These are phyloP conservation scores for Euschistus heros DNA, from an alignment of 1,140 invertebrate genomes.

Conservation along the genomic window DNA sequence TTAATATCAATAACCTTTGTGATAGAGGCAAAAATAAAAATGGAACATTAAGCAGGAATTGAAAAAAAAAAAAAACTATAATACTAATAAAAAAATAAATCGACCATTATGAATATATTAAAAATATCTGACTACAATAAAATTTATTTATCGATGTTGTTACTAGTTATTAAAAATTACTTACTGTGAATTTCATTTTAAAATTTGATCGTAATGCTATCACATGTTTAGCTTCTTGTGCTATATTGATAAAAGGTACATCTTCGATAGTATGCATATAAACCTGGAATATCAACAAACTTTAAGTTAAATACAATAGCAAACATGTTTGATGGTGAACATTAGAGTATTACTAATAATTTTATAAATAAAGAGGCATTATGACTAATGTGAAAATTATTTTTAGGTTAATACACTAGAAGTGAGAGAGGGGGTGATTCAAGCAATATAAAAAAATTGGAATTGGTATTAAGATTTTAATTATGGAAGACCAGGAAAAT, in stretches of 20 bases:
- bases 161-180: background rate
- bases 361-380: too few relatives aligned
- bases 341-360: background rate
- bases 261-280: constrained; percentile 53
- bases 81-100: too few relatives aligned
- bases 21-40: too few relatives aligned
- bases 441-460: background rate
- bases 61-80: too few relatives aligned
- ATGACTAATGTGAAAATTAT: too few relatives aligned
- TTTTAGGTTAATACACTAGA: constrained; percentile 26
- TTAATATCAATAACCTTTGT: too few relatives aligned
- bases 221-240: constrained; percentile 28
- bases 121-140: background rate
- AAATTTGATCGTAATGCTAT: background rate
- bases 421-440: background rate
- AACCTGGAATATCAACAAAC: constrained; percentile 38
- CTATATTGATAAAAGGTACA: constrained; percentile 48
- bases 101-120: too few relatives aligned
- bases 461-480: background rate
- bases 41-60: too few relatives aligned
- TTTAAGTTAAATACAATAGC: background rate
- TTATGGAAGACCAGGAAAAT: too few relatives aligned
- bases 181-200: background rate
- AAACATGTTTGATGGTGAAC: background rate
- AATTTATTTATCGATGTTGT: constrained; percentile 23